phyloP scores from a whole-genome alignment of 2,888 invertebrate genomes.

The Nasonia oneida region DNA sequence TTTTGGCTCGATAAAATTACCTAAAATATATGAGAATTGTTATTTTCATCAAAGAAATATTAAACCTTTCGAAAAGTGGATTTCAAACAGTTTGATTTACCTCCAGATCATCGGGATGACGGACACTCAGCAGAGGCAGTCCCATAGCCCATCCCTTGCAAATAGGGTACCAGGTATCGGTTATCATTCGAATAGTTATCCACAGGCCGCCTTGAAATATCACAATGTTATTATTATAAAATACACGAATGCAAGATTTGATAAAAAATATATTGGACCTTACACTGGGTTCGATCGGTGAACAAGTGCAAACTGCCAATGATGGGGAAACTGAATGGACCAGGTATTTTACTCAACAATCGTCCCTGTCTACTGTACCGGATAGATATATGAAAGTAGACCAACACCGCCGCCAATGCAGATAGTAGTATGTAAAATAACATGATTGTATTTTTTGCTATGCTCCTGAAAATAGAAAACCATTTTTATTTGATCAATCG shows the following conservation, averaged over 20 bases:
- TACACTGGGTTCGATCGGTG: neutral
- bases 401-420: neutral
- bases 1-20: conserved; percentile 67
- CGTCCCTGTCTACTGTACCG: conserved; percentile 41
- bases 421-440: neutral
- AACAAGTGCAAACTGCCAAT: conserved; percentile 64
- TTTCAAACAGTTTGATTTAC: neutral
- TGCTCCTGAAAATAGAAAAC: neutral
- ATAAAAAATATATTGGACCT: conserved; percentile 57
- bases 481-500: neutral
- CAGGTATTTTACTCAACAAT: conserved; percentile 74
- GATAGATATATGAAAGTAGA: neutral
- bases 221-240: neutral
- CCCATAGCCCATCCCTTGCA: neutral
- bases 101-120: conserved; percentile 68
- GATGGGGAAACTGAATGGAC: conserved; percentile 67
- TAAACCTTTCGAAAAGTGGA: neutral
- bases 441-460: neutral
- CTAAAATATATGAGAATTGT: neutral
- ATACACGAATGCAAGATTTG: neutral
- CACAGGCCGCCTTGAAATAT: neutral
- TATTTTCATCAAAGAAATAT: neutral
- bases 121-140: conserved; percentile 64
- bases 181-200: neutral
- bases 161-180: neutral